phyloP scores from a whole-genome alignment of 2,797 vertebrate species.

The Melanotaenia boesemani region DNA sequence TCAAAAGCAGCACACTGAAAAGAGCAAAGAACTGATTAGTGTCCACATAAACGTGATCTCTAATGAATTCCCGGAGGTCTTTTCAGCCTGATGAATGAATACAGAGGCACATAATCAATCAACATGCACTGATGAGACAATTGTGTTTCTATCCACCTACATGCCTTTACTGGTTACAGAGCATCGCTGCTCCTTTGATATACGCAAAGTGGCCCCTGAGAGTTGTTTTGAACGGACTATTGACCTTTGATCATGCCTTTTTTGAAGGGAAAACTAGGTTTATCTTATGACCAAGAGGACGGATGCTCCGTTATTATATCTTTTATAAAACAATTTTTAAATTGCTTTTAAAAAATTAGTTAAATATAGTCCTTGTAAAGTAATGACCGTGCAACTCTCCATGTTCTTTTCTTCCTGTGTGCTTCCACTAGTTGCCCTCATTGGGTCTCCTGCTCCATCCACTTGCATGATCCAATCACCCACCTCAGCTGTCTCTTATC shows the following conservation, averaged over 20 bases:
- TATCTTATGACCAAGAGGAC: not conserved
- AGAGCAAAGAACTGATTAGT: not conserved
- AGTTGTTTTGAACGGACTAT: constrained; percentile 47
- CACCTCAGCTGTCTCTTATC: constrained; percentile 21
- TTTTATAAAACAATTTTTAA: too few relatives aligned
- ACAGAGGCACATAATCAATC: constrained; percentile 11
- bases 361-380: too few relatives aligned
- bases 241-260: constrained; percentile 44
- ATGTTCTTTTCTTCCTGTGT: constrained; percentile 8
- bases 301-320: too few relatives aligned
- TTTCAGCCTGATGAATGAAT: constrained; percentile 15
- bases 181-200: constrained; percentile 15
- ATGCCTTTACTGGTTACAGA: constrained; percentile 2
- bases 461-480: constrained; percentile 21
- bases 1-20: not conserved
- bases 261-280: constrained; percentile 2
- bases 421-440: constrained; percentile 16
- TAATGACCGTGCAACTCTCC: constrained; percentile 3
- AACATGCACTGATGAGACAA: constrained; percentile 28
- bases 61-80: constrained; percentile 11
- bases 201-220: constrained; percentile 20
- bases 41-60: not conserved
- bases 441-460: not conserved
- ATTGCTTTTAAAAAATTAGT: not conserved
- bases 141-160: constrained; percentile 3